phyloP scores from a whole-genome alignment of 1,140 invertebrate genomes.

The Sitophilus oryzae region DNA sequence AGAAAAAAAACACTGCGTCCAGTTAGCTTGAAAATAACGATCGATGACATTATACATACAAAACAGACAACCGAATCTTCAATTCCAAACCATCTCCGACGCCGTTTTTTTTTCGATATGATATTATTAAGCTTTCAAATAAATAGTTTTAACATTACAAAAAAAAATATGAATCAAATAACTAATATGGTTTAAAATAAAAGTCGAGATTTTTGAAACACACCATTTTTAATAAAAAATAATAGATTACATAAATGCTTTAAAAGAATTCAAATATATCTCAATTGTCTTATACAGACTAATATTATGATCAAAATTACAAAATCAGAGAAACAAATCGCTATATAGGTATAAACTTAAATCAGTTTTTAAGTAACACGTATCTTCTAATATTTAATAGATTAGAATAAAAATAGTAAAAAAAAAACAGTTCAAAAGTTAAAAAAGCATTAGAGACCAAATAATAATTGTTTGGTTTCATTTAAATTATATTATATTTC shows the following conservation, averaged over 20 bases:
- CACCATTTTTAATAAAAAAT: constrained; percentile 44
- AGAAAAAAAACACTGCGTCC: too few relatives aligned
- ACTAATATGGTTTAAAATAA: too few relatives aligned
- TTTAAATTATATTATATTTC: too few relatives aligned
- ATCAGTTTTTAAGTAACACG: constrained; percentile 31
- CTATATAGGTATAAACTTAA: constrained; percentile 24
- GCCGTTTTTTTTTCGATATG: too few relatives aligned
- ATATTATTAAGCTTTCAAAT: too few relatives aligned
- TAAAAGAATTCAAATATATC: constrained; percentile 36
- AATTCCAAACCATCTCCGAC: too few relatives aligned
- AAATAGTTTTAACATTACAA: too few relatives aligned
- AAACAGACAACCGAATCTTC: too few relatives aligned
- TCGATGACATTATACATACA: too few relatives aligned
- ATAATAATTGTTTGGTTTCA: too few relatives aligned
- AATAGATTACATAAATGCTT: constrained; percentile 43
- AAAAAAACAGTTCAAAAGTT: background rate
- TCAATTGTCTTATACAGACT: constrained; percentile 18
- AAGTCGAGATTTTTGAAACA: constrained; percentile 31
- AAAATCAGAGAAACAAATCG: constrained; percentile 29
- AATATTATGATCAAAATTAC: constrained; percentile 27
- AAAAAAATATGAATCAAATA: too few relatives aligned
- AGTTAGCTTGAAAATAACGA: too few relatives aligned
- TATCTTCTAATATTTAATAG: constrained; percentile 16
- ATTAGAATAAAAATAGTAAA: background rate
- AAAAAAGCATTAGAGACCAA: background rate